These are phyloP conservation scores for Mustelus asterias DNA, from an alignment of 2,113 vertebrate species.

Conservation along the genomic window DNA sequence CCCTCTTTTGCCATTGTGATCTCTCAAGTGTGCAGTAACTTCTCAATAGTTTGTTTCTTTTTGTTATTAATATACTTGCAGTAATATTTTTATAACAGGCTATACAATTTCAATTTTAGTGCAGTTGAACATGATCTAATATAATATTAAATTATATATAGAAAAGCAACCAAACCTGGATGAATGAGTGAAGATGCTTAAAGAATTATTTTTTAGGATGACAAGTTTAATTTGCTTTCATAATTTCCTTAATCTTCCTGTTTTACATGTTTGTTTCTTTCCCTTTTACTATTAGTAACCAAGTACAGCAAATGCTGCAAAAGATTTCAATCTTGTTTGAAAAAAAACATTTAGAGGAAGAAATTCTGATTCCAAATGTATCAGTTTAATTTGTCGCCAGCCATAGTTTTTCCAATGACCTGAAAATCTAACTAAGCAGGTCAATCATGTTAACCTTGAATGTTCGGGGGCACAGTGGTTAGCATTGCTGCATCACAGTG, in stretches of 20 bases:
- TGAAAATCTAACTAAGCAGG: not conserved
- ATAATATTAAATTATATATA: not conserved
- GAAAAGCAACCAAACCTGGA: not conserved
- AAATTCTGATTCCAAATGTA: not conserved
- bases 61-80: constrained; percentile 66
- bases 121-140: not conserved
- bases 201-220: not conserved
- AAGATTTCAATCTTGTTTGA: not conserved
- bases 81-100: constrained; percentile 57
- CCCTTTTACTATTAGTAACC: not conserved
- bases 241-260: not conserved
- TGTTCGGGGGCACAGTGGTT: too few relatives aligned
- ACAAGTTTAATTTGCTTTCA: not conserved
- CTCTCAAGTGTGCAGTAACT: constrained; percentile 69
- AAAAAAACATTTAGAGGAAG: not conserved
- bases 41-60: constrained; percentile 73
- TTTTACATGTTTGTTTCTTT: not conserved
- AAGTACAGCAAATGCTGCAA: not conserved
- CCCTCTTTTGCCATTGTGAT: constrained; percentile 73
- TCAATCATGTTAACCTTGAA: not conserved
- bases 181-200: not conserved
- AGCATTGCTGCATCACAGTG: too few relatives aligned
- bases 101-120: not conserved
- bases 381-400: not conserved
- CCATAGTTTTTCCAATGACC: not conserved